These are phyloP conservation scores for Ardeotis arabs DNA, from an alignment of 2,113 vertebrate species.

Conservation along the genomic window DNA sequence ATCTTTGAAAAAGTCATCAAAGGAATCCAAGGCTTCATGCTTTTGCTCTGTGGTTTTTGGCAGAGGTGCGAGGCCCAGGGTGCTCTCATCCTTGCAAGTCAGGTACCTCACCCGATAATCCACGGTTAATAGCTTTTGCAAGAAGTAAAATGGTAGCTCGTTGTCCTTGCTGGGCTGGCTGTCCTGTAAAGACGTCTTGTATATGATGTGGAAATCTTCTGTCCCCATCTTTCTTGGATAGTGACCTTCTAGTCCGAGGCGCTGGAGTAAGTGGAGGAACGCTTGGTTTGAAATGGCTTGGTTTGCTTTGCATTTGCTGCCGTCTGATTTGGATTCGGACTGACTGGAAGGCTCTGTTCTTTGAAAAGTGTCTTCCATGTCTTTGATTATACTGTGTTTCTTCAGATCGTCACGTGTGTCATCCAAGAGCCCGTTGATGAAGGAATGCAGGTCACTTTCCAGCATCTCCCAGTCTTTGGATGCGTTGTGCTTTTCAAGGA, in stretches of 20 bases:
- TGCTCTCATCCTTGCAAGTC: background rate
- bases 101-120: constrained; percentile 72
- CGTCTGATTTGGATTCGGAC: background rate
- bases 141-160: constrained; percentile 69
- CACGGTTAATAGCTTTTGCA: constrained; percentile 62
- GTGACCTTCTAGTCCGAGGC: constrained; percentile 53
- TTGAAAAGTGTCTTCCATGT: constrained; percentile 22
- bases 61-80: fast-evolving
- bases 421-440: background rate
- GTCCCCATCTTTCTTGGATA: constrained; percentile 60
- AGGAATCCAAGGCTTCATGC: background rate
- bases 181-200: background rate
- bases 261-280: constrained; percentile 19
- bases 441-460: constrained; percentile 34
- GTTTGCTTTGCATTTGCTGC: background rate
- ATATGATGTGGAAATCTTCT: constrained; percentile 59
- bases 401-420: background rate
- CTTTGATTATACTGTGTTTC: background rate
- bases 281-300: background rate
- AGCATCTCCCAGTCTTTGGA: constrained; percentile 25
- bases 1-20: constrained; percentile 11
- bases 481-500: background rate
- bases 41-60: background rate
- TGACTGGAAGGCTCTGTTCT: background rate
- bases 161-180: constrained; percentile 47